Conservation (phyloP, 2,797 vertebrate species). For the Uromys caudimaculatus region DNA sequence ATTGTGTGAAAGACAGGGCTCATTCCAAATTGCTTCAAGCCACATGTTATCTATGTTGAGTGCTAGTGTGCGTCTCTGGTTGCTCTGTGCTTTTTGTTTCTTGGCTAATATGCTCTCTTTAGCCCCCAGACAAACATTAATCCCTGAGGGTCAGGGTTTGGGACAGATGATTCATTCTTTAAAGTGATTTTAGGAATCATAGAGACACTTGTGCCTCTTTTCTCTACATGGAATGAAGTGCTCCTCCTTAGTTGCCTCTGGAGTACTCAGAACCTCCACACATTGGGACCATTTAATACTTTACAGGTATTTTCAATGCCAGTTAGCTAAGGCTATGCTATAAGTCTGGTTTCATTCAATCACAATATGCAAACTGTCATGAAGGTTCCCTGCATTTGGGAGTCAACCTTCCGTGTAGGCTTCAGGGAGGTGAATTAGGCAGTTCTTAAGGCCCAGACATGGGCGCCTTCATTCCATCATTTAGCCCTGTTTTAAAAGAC, state of each 20-base stretch:
- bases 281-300: background rate
- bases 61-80: background rate
- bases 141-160: background rate
- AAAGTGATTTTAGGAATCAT: background rate
- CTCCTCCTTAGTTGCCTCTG: background rate
- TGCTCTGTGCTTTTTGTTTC: background rate
- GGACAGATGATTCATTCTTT: background rate
- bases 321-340: no score
- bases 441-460: background rate
- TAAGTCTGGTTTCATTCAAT: background rate
- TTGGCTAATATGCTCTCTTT: background rate
- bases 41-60: background rate
- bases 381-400: background rate
- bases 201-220: background rate
- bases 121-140: background rate
- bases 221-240: background rate
- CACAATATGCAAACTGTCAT: background rate
- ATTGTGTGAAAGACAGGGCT: background rate
- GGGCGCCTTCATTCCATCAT: background rate
- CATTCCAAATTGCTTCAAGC: background rate
- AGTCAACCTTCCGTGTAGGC: background rate
- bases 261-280: background rate
- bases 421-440: background rate
- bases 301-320: background rate
- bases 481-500: background rate